phyloP scores from a whole-genome alignment of 2,888 invertebrate species.

The Eilema griseolum region DNA sequence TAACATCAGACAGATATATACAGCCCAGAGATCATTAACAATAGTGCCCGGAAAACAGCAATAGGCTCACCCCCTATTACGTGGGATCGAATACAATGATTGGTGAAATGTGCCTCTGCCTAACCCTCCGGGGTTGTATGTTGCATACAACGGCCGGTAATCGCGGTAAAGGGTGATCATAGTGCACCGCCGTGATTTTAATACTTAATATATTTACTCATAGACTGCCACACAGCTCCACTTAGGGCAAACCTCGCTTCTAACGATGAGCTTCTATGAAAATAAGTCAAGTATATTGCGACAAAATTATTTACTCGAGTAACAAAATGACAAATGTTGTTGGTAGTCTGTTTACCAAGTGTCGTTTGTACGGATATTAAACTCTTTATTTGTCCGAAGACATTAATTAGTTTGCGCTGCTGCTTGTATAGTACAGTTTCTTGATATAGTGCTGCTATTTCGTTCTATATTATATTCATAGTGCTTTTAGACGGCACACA shows the following conservation, averaged over 20 bases:
- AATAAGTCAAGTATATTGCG: constrained; percentile 21
- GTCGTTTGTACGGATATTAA: constrained; percentile 64
- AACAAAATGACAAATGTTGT: constrained; percentile 61
- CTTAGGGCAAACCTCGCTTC: background rate
- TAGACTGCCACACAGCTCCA: background rate
- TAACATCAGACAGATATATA: too few species aligned
- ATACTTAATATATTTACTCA: background rate
- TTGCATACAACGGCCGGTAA: too few species aligned
- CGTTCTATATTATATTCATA: background rate
- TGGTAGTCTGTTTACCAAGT: constrained; percentile 53
- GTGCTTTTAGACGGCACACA: background rate
- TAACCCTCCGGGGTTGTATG: too few species aligned
- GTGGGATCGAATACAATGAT: too few species aligned
- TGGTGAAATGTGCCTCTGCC: too few species aligned
- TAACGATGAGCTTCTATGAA: constrained; percentile 28
- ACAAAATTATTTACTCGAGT: constrained; percentile 50
- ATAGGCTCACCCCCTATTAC: too few species aligned
- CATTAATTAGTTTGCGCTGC: constrained; percentile 58
- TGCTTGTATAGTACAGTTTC: constrained; percentile 23
- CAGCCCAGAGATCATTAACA: too few species aligned
- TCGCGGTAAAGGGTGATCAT: too few species aligned
- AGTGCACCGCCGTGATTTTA: too few species aligned
- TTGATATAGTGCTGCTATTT: background rate
- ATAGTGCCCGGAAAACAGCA: too few species aligned
- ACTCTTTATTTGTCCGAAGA: constrained; percentile 59